Percentiles rank a stretch among this genome's conserved stretches.
phyloP scores from a whole-genome alignment of 1,140 invertebrate species.

The Drosophila sproati region DNA sequence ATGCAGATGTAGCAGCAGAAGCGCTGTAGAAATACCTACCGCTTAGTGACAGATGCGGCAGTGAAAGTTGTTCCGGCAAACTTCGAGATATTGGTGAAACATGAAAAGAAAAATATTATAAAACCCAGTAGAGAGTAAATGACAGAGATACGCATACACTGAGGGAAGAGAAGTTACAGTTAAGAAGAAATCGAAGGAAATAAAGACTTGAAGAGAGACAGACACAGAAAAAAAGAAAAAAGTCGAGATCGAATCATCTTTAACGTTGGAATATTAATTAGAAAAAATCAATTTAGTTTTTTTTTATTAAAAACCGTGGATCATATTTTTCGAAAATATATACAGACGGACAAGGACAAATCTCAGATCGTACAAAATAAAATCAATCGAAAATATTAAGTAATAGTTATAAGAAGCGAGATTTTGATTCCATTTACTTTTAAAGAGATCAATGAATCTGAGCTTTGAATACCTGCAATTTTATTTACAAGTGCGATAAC shows the following conservation, averaged over 20 bases:
- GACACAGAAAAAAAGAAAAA: too few species aligned
- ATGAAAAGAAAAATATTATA: background rate
- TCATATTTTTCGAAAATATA: too few species aligned
- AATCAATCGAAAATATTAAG: too few species aligned
- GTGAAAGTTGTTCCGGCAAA: constrained; percentile 49
- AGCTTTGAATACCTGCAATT: constrained; percentile 22
- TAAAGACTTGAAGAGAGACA: too few species aligned
- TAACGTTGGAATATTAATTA: too few species aligned
- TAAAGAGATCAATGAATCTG: background rate
- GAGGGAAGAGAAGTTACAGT: background rate
- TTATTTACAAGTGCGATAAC: constrained; percentile 27
- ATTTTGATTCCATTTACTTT: background rate
- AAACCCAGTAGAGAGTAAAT: background rate
- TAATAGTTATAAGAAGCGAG: too few species aligned
- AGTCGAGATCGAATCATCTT: too few species aligned
- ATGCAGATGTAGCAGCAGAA: constrained; percentile 3
- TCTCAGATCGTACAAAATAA: too few species aligned
- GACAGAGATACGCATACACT: background rate
- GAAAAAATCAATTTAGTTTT: too few species aligned
- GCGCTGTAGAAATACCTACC: background rate
- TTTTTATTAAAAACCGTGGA: too few species aligned
- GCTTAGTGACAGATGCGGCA: constrained; percentile 53
- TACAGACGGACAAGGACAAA: too few species aligned
- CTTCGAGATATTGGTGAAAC: constrained; percentile 29
- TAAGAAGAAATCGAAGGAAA: too few species aligned